Evolutionary conservation across 2,888 invertebrate genomes (phyloP).

Genomic region (Eilema griseolum): DNA sequence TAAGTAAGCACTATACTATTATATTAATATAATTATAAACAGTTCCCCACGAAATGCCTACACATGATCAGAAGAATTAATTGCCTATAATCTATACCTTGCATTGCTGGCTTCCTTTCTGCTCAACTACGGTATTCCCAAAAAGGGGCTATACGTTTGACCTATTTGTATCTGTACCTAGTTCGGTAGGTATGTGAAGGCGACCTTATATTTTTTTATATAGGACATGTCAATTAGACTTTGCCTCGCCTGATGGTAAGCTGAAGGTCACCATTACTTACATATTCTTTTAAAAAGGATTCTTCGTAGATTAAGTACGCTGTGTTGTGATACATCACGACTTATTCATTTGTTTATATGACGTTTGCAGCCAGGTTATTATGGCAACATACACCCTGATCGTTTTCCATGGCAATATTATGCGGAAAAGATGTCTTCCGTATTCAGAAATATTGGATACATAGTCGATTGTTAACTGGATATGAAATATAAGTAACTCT

Average conservation of each 20-base stretch:
- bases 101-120: background rate
- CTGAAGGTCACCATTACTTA: no score
- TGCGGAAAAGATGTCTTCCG: conserved; percentile 14
- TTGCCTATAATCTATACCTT: background rate
- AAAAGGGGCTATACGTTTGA: background rate
- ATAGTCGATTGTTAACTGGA: background rate
- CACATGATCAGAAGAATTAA: background rate
- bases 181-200: no score
- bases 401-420: conserved; percentile 10
- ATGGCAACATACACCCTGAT: conserved; percentile 11
- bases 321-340: background rate
- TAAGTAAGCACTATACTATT: no score
- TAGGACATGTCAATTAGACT: no score
- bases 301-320: background rate
- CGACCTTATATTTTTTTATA: no score
- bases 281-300: no score
- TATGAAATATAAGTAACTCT: background rate
- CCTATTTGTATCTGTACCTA: no score
- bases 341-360: background rate
- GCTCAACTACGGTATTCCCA: background rate
- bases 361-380: conserved; percentile 8
- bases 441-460: background rate
- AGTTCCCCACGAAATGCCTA: no score
- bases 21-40: no score
- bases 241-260: no score